These are phyloP conservation scores for Drosophila neotestacea DNA, from an alignment of 2,888 invertebrate genomes.

Conservation along the genomic window DNA sequence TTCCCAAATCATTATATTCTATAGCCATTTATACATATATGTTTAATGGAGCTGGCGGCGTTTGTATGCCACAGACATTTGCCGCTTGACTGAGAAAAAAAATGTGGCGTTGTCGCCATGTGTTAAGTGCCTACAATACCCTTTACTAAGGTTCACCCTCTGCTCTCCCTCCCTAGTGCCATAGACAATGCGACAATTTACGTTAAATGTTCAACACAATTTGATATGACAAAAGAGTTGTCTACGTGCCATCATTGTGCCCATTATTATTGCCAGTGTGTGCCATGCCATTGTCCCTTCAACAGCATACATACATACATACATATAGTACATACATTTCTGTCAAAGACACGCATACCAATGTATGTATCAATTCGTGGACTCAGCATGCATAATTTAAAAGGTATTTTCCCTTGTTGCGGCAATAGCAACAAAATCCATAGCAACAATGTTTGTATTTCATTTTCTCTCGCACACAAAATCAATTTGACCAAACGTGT, in stretches of 20 bases:
- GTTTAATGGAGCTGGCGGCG: conserved; percentile 29
- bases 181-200: conserved; percentile 73
- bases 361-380: conserved; percentile 11
- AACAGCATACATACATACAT: conserved; percentile 27
- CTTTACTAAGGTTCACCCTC: background rate
- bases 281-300: conserved; percentile 67
- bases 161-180: background rate
- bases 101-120: conserved; percentile 31
- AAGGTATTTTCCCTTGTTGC: conserved; percentile 20
- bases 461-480: conserved; percentile 51
- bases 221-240: conserved; percentile 79
- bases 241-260: conserved; percentile 74
- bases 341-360: conserved; percentile 20
- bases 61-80: conserved; percentile 23
- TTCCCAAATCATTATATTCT: conserved; percentile 14
- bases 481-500: conserved; percentile 74
- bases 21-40: conserved; percentile 23
- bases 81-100: conserved; percentile 4
- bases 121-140: conserved; percentile 69
- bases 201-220: conserved; percentile 79
- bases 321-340: too few relatives aligned
- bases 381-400: conserved; percentile 63
- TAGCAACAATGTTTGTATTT: conserved; percentile 69
- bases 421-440: conserved; percentile 23
- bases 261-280: conserved; percentile 70